Base-by-base conservation (phyloP, 2,797 vertebrate species). In the Merluccius polli region DNA sequence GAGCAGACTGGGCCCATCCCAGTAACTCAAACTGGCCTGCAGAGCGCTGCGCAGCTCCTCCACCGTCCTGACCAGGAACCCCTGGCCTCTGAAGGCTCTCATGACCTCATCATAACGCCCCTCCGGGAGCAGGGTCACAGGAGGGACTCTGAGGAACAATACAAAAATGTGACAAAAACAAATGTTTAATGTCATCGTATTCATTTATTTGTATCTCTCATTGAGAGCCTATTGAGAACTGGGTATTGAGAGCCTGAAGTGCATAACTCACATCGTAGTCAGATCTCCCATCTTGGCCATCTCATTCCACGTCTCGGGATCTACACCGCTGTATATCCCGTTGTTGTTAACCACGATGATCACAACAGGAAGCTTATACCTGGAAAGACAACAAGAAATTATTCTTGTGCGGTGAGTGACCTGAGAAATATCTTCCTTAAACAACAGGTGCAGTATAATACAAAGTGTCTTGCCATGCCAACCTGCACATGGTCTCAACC, bases 401-500 rank as follows among this genome's bases (percentile, higher is more conserved):
- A 18, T 36, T 71, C 31, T 15, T 18, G 38, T 30, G 63, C 24
- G 9, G n/a, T 72, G 1, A 18, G 1, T 9, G 35, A 70, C 30
- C 69, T 7, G 0, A 27, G 24, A 29, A 71, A 32, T 8, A 21
- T 69, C 27, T 18, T 16, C 16, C 31, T 65, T 9, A 59, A 67
- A 74, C 18, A 31, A 63, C 29, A 24, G 72, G 12, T 65, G n/a
- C 59, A 65, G 59, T 65, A 27, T 15, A 48, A 48, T 48, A 48
- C 24, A 65, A 65, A 65, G 52, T 21, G 52, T 15, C 1, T 8
- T 27, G 59, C 44, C 16, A 1, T 52, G 74, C 79, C n/a, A 4
- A 98, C 98, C 98, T 96, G 94, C 97, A 99, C 86, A 99, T 96
- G 73, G 97, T 99, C 82, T 99, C 98, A 38, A 97, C 93, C 75